phyloP scores from a whole-genome alignment of 2,113 vertebrate genomes.

The Oreochromis aureus region DNA sequence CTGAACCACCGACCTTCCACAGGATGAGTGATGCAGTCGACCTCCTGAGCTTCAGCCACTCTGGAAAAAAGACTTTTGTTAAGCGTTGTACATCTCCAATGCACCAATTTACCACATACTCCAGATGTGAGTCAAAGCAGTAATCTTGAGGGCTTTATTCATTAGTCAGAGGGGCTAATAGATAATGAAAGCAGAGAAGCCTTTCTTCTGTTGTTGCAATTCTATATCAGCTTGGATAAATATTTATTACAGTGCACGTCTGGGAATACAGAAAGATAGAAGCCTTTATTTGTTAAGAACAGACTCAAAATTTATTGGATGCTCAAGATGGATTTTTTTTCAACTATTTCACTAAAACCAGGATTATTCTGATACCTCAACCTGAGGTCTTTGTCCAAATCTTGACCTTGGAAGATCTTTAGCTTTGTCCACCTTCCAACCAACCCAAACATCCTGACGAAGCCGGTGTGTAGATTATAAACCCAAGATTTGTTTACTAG shows the following conservation, averaged over 20 bases:
- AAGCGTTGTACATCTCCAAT: not conserved
- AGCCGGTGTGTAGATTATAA: rapidly evolving
- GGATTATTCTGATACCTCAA: not conserved
- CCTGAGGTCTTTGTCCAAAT: not conserved
- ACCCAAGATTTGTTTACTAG: not conserved
- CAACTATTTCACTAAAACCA: not conserved
- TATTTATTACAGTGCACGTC: not conserved
- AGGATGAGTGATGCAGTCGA: not conserved
- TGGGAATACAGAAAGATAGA: not conserved
- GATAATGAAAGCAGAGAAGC: not conserved
- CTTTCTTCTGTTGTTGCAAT: not conserved
- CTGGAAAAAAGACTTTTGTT: not conserved
- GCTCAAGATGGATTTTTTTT: not conserved
- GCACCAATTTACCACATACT: not conserved
- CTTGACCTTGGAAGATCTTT: rapidly evolving
- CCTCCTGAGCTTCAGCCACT: not conserved
- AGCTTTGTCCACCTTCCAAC: not conserved
- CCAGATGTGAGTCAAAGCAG: not conserved
- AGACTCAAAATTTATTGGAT: not conserved
- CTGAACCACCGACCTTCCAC: not conserved
- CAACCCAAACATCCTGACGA: not conserved
- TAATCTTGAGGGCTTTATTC: constrained; percentile 73
- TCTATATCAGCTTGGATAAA: not conserved
- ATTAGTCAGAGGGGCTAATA: constrained; percentile 63
- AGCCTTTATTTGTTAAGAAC: not conserved